Evolutionary conservation across 2,797 vertebrate species (phyloP), one percentile per base, ranked within the genome.

Genomic region (Merluccius polli): DNA sequence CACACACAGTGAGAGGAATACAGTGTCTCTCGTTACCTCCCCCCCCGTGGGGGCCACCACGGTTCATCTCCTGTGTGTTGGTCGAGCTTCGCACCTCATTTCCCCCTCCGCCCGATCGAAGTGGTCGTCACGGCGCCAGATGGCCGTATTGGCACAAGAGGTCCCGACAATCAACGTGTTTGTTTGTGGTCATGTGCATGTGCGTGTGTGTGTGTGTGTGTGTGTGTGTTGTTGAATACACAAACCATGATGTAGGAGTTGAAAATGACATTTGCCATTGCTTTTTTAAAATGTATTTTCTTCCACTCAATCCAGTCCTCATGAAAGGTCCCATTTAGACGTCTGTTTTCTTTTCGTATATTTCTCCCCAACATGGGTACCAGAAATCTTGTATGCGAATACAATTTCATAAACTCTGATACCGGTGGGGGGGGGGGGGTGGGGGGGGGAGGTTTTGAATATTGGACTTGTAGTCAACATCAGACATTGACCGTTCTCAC

Each of bases 21-120:
- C 52, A 73, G 75, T 83, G 52, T 48, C 83, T 48, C 89, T 91
- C 88, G 87, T 91, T 91, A 91, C 86, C 87, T 91, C 88, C 81
- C 89, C 83, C 88, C 81, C 89, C 83, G 88, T 27, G 80, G 88
- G 87, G 82, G 84, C 84, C 87, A 75, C 81, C 80, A 80, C 85
- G 83, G 89, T 89, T 88, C 82, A 91, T 90, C 89, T 63, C 0
- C 75, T 81, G 78, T 88, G 82, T 85, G 87, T 86, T 89, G 35
- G 83, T 82, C 76, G 85, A 83, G 75, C 83, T 84, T 83, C 80
- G 72, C 84, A 84, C 85, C 84, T 89, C 84, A 89, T 90, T 90
- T 91, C 90, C 90, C 86, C 81, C 81, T 79, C 75, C 77, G 41
- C 41, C 41, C 10, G 87, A 90, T 89, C 80, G 85, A 90, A 89